Conservation (phyloP, 2,888 invertebrate genomes). For the Congeria kusceri region DNA sequence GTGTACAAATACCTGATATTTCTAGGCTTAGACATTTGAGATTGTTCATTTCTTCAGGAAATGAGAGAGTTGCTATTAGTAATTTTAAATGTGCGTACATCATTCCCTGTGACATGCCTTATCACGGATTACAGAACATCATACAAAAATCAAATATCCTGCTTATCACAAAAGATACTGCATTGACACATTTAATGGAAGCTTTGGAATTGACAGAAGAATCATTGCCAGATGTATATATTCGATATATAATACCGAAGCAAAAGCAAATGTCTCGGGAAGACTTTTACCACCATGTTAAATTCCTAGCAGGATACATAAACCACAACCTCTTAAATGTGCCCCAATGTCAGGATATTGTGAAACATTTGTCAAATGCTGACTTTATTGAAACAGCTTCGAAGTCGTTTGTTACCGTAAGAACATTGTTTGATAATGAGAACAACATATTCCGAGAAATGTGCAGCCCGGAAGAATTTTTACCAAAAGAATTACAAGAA, state of each 20-base stretch:
- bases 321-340: neutral
- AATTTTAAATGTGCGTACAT: neutral
- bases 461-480: conserved; percentile 62
- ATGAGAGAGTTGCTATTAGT: neutral
- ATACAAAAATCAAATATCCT: neutral
- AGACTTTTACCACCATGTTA: neutral
- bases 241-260: neutral
- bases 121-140: neutral
- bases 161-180: neutral
- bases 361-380: no score
- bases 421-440: conserved; percentile 68
- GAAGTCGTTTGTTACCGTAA: conserved; percentile 56
- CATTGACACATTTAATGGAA: neutral
- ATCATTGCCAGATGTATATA: neutral
- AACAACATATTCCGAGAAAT: conserved; percentile 65
- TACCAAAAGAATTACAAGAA: conserved; percentile 40
- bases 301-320: neutral
- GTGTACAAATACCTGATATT: no score
- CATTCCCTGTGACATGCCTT: neutral
- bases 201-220: neutral
- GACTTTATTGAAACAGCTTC: conserved; percentile 32
- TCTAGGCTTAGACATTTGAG: no score
- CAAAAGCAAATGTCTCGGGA: neutral
- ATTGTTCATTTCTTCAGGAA: no score
- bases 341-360: no score